Evolutionary conservation across 2,797 vertebrate genomes (phyloP).

Genomic region (Pseudochromis fuscus): DNA sequence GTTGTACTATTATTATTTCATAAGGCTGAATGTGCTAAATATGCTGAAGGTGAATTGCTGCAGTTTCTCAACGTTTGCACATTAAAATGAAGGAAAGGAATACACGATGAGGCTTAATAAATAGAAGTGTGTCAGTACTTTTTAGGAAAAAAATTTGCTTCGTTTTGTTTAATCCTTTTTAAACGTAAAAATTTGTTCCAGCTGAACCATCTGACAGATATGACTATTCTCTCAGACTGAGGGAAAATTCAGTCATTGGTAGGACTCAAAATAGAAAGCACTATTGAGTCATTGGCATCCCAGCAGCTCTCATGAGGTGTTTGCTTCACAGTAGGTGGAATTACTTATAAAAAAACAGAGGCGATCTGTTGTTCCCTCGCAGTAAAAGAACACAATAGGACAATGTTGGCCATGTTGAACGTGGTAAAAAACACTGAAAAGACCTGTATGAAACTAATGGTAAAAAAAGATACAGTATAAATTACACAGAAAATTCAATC

Average conservation of each 20-base stretch:
- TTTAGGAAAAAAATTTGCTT: not conserved
- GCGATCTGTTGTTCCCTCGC: slow-evolving; percentile 51
- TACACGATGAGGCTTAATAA: not conserved
- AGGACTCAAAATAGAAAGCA: slow-evolving; percentile 77
- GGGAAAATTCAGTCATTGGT: slow-evolving; percentile 57
- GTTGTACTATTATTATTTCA: not conserved
- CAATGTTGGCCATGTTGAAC: not conserved
- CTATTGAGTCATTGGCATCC: slow-evolving; percentile 75
- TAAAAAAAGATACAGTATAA: not conserved
- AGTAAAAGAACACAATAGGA: slow-evolving; percentile 45
- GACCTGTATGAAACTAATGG: not conserved
- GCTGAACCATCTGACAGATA: slow-evolving; percentile 40
- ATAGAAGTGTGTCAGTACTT: not conserved
- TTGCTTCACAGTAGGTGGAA: slow-evolving; percentile 72
- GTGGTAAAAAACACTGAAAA: slow-evolving; percentile 7
- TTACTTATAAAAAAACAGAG: slow-evolving; percentile 51
- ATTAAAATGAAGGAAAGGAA: not conserved
- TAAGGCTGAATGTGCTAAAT: slow-evolving; percentile 27
- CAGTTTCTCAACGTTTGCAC: slow-evolving; percentile 19
- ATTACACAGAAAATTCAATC: not conserved
- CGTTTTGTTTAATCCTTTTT: not conserved
- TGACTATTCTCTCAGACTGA: slow-evolving; percentile 39
- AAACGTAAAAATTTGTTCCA: slow-evolving; percentile 19
- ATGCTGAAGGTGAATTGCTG: slow-evolving; percentile 14
- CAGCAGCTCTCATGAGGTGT: slow-evolving; percentile 70